Base-by-base conservation (phyloP, 2,888 invertebrate genomes). In the Drosophila nr. medialis region DNA sequence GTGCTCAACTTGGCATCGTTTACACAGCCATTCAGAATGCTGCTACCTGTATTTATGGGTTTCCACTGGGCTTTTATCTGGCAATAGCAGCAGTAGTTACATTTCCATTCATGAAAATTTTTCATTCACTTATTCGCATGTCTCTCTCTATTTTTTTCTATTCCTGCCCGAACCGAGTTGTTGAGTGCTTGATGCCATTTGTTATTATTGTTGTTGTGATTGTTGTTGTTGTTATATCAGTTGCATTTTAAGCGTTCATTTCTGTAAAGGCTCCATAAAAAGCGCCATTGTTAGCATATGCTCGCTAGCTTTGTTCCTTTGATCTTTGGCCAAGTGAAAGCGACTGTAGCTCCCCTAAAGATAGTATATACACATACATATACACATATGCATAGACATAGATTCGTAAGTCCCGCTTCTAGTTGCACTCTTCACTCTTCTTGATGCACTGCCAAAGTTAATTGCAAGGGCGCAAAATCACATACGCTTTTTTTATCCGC, bases 301-400 rank as follows among this genome's bases (percentile, higher is more conserved):
- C 77, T 83, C 71, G 83, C 62, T 59, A 40, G 49, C 62, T 59
- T 71, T 64, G 53, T 69, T 53, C 72, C 87, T 85, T 85, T 88
- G 86, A 89, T 87, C 88, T 87, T 73, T 77, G 50, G 81, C 86
- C 83, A 81, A 90, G 90, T 86, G 89, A 86, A 86, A 88, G 88
- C 90, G 90, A 77, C 81, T 81, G 86, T 81, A 72, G 66, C 78
- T 72, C 18, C 59, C 49, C 27, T 50, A 42, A 53, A 60, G 61
- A 82, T 80, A 53, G 45, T 6, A 55, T 2, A 21, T 18, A 18
- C 3, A 51, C 13, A 45, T 7, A 21, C 21, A 13, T 21, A 21
- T 13, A 13, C 1, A 21, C 11, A 21, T 15, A 21, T 7, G 2
- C 2, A 24, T 15, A 21, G 7, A 45, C 13, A 45, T 15, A 45